Conservation (phyloP, 2,888 invertebrate genomes). For the Cephus pulcher region DNA sequence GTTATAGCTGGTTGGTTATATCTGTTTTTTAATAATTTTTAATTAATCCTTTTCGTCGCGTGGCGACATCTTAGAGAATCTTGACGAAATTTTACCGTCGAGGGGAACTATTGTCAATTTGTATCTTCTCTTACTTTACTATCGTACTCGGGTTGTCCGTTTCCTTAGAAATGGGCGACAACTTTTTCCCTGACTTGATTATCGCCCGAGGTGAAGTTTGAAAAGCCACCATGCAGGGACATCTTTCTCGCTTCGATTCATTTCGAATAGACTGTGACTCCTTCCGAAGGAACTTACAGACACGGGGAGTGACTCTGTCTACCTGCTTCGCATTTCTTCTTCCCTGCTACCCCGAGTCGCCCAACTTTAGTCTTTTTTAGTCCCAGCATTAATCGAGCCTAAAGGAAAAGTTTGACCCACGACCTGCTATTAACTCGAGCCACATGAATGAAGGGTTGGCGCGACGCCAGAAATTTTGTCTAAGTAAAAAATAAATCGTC, state of each 20-base stretch:
- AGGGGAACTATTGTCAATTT: not conserved
- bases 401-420: not conserved
- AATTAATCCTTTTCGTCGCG: not conserved
- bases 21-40: not conserved
- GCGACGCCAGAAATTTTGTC: not conserved
- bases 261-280: not conserved
- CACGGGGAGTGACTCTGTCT: not conserved
- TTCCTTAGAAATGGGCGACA: slow-evolving; percentile 10
- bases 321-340: not conserved
- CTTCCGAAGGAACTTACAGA: not conserved
- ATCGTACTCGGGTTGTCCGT: slow-evolving; percentile 3
- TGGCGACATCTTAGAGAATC: not conserved
- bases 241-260: not conserved
- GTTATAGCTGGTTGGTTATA: too few species aligned
- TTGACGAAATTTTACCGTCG: not conserved
- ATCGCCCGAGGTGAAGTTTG: not conserved
- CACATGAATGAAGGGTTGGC: not conserved
- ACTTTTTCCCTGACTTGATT: slow-evolving; percentile 16
- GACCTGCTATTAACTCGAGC: not conserved
- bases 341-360: not conserved
- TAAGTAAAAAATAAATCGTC: not conserved
- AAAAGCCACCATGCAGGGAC: not conserved
- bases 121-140: not conserved
- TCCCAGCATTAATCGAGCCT: not conserved
- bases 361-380: not conserved